Evolutionary conservation across 2,113 vertebrate genomes (phyloP).

Genomic region (Spizaetus ornatus): DNA sequence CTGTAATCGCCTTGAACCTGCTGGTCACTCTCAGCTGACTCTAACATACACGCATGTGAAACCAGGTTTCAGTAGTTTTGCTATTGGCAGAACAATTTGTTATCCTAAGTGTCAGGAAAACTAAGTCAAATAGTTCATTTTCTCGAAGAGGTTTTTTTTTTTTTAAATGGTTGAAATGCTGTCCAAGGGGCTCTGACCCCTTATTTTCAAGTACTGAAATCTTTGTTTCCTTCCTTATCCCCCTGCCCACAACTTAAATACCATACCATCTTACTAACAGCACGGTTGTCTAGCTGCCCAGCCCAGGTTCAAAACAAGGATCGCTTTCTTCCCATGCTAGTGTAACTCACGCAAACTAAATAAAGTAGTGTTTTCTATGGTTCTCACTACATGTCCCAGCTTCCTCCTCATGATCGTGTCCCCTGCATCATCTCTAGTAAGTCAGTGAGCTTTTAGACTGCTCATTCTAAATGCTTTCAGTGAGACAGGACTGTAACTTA

Average conservation of each 20-base stretch:
- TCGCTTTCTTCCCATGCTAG: not conserved
- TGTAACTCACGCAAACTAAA: not conserved
- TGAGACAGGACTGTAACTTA: conserved; percentile 64
- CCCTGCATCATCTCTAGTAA: not conserved
- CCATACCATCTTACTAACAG: not conserved
- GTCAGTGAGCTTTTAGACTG: not conserved
- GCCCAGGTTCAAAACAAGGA: not conserved
- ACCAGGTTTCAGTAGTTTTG: not conserved
- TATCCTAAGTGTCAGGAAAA: not conserved
- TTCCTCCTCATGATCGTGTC: accelerated
- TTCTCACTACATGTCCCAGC: not conserved
- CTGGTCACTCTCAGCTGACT: not conserved
- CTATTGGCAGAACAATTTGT: not conserved
- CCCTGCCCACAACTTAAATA: not conserved
- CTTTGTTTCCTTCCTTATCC: not conserved
- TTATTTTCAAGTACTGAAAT: not conserved
- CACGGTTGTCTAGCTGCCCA: not conserved
- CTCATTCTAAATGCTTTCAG: not conserved
- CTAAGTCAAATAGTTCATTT: not conserved
- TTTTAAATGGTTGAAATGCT: not conserved
- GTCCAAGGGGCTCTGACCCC: not conserved
- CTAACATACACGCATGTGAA: not conserved
- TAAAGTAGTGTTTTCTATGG: not conserved
- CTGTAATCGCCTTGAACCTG: not conserved
- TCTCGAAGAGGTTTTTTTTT: not conserved